Percentiles rank a stretch among this genome's conserved stretches.
Evolutionary conservation across 2,113 vertebrate species (phyloP).

Genomic region (Pedionomus torquatus): DNA sequence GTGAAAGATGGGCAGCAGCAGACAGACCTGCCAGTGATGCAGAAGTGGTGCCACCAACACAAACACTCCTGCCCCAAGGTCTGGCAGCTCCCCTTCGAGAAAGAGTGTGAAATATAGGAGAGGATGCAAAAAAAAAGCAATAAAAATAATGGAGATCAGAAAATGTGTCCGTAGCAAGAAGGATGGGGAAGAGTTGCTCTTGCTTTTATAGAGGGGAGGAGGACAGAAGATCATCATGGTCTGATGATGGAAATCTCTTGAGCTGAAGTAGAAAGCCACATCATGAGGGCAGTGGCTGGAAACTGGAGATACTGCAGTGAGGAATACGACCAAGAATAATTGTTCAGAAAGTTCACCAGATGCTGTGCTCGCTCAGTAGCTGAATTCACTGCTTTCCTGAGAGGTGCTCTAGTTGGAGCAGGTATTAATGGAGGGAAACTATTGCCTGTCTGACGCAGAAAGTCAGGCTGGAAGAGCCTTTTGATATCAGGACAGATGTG

Average conservation of each 20-base stretch:
- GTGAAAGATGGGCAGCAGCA: background rate
- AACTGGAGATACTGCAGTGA: background rate
- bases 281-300: background rate
- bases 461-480: background rate
- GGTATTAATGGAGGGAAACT: background rate
- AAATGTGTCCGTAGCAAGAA: background rate
- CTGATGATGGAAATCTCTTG: background rate
- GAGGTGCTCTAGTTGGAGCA: background rate
- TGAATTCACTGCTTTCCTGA: background rate
- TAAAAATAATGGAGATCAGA: background rate
- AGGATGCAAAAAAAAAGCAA: background rate
- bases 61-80: background rate
- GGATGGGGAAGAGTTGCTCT: rapidly evolving
- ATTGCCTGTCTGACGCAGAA: background rate
- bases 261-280: background rate
- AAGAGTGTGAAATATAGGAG: background rate
- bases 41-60: background rate
- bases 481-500: background rate
- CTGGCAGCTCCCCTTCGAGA: rapidly evolving
- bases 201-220: background rate
- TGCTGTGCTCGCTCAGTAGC: background rate
- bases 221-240: background rate
- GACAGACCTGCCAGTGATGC: background rate
- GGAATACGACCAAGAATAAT: background rate
- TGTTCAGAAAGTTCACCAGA: background rate